Evolutionary conservation across 37 sponge, comb jelly and placozoan genomes (phyloP).

Genomic region (Corticium candelabrum): DNA sequence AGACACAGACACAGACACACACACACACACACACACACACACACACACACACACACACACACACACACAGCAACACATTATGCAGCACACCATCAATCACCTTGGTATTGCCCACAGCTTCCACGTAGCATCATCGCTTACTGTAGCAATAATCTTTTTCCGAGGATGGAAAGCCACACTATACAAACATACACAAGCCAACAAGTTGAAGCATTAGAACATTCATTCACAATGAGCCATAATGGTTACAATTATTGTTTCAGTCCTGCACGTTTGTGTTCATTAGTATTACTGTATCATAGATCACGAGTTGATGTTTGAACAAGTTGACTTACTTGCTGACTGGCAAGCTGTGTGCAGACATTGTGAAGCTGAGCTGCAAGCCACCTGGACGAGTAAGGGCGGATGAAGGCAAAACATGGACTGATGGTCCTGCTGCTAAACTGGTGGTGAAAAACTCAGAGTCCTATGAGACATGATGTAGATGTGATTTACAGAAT

Average conservation of each 20-base stretch:
- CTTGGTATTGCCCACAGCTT: conserved; percentile 74
- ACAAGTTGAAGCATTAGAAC: background rate
- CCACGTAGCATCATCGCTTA: conserved; percentile 92
- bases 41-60: background rate
- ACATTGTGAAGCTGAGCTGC: background rate
- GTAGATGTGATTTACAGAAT: too few species aligned
- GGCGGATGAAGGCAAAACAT: background rate
- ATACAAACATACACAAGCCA: too few species aligned
- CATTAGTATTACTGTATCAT: too few species aligned
- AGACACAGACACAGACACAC: conserved; percentile 7
- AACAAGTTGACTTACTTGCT: too few species aligned
- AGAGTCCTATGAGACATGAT: too few species aligned
- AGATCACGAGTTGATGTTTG: conserved; percentile 15
- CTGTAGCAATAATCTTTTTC: conserved; percentile 63
- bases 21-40: background rate
- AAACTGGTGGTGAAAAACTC: background rate
- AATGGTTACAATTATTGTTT: too few species aligned
- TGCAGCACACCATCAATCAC: too few species aligned
- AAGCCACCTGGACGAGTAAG: background rate
- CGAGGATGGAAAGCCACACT: conserved; percentile 44
- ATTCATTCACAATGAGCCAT: too few species aligned
- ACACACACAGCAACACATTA: too few species aligned
- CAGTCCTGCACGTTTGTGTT: too few species aligned
- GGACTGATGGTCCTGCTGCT: too few species aligned
- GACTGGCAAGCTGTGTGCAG: background rate